Percentiles rank a stretch among this genome's conserved stretches.
Evolutionary conservation across 2,113 vertebrate species (phyloP).

Genomic region (Pan paniscus): DNA sequence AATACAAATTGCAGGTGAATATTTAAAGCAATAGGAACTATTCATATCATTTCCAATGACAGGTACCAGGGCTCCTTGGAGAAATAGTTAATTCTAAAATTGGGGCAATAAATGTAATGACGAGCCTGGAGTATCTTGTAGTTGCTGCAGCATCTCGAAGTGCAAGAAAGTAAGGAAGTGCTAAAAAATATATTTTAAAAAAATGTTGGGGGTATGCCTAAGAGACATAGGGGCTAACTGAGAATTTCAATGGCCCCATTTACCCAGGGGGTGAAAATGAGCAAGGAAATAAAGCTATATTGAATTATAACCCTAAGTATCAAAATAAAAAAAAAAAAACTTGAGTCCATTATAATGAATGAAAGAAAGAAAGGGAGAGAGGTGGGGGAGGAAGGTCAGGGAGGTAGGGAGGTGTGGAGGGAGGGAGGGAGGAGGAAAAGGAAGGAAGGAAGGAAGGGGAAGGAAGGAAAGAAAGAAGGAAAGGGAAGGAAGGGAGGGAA

Average conservation of each 20-base stretch:
- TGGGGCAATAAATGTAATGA: background rate
- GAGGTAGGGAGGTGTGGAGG: background rate
- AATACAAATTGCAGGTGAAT: background rate
- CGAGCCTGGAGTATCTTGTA: background rate
- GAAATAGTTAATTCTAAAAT: background rate
- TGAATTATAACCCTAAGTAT: background rate
- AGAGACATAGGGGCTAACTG: background rate
- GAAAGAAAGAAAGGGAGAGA: background rate
- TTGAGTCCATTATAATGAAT: background rate
- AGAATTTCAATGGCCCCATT: background rate
- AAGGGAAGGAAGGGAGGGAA: background rate
- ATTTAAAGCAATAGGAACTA: background rate
- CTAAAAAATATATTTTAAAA: background rate
- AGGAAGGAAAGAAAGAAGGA: background rate
- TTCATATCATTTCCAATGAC: background rate
- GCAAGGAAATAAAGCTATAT: background rate
- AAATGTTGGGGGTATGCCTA: background rate
- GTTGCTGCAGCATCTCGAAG: background rate
- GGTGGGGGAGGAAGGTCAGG: background rate
- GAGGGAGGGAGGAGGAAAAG: background rate
- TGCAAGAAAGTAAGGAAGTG: background rate
- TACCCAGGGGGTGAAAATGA: background rate
- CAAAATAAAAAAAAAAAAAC: background rate
- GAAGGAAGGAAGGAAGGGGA: accelerated
- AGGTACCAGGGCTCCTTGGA: background rate